These are phyloP conservation scores for Napeogenes inachia DNA, from an alignment of 2,888 invertebrate genomes.

Conservation along the genomic window DNA sequence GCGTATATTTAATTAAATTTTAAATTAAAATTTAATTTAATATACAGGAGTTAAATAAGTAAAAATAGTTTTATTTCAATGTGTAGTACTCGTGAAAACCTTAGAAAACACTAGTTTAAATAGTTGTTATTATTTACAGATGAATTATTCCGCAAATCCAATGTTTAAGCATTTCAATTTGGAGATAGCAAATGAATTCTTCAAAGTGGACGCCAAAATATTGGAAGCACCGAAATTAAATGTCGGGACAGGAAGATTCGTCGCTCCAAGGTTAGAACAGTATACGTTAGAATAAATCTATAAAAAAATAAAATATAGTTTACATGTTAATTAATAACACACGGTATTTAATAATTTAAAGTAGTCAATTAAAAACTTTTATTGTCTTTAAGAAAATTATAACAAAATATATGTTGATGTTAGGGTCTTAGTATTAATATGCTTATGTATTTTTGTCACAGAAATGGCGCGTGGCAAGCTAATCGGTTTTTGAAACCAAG, in stretches of 20 bases:
- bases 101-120: too few relatives aligned
- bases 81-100: too few relatives aligned
- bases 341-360: too few relatives aligned
- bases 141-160: constrained; percentile 57
- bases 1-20: too few relatives aligned
- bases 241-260: constrained; percentile 66
- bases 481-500: constrained; percentile 60
- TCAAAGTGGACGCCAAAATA: constrained; percentile 86
- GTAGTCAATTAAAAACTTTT: too few relatives aligned
- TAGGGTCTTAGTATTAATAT: too few relatives aligned
- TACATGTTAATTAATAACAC: not conserved
- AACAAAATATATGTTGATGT: too few relatives aligned
- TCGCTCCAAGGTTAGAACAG: constrained; percentile 45
- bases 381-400: too few relatives aligned
- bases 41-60: too few relatives aligned
- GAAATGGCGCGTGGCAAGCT: constrained; percentile 64
- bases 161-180: constrained; percentile 89
- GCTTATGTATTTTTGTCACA: constrained; percentile 26
- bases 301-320: not conserved
- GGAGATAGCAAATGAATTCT: constrained; percentile 84
- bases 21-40: too few relatives aligned
- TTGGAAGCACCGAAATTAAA: constrained; percentile 85
- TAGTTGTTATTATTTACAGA: constrained; percentile 41
- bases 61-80: too few relatives aligned
- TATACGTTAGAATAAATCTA: not conserved